These are phyloP conservation scores for Platypus cylindrus DNA, from an alignment of 2,888 invertebrate genomes.

Conservation along the genomic window DNA sequence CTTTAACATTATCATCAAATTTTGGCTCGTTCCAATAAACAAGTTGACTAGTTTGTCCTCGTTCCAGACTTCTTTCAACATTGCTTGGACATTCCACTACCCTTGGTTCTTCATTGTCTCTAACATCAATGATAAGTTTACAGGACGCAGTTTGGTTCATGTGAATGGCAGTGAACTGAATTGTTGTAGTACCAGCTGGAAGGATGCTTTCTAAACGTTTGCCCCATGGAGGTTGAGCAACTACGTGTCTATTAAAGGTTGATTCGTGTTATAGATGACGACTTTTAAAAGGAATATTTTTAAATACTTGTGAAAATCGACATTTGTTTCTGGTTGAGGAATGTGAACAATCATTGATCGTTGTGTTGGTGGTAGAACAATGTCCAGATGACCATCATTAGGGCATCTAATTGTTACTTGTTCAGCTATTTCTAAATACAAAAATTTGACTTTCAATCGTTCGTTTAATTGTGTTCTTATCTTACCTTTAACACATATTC, in stretches of 20 bases:
- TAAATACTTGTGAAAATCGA: conserved; percentile 40
- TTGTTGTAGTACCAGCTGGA: conserved; percentile 43
- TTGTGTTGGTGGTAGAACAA: conserved; percentile 40
- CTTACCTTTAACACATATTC: conserved; percentile 26
- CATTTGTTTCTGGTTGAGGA: conserved; percentile 48
- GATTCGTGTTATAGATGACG: too few relatives aligned
- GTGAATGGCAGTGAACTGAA: conserved; percentile 42
- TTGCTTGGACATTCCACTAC: conserved; percentile 48
- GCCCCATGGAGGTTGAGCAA: conserved; percentile 49
- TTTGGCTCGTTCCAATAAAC: conserved; percentile 54
- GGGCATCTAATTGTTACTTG: conserved; percentile 53
- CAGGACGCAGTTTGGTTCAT: conserved; percentile 45
- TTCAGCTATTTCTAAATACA: conserved; percentile 30
- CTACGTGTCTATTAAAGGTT: conserved; percentile 40
- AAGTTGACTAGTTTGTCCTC: conserved; percentile 41
- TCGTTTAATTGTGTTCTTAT: neutral
- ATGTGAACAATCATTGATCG: conserved; percentile 38
- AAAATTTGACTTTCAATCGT: conserved; percentile 3
- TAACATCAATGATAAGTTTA: conserved; percentile 44
- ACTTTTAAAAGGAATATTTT: neutral
- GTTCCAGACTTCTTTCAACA: conserved; percentile 43
- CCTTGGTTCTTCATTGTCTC: conserved; percentile 44
- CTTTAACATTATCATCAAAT: conserved; percentile 45
- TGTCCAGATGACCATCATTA: conserved; percentile 39
- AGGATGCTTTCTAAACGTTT: conserved; percentile 45